phyloP scores from a whole-genome alignment of 2,113 vertebrate genomes.

The Ciconia boyciana region DNA sequence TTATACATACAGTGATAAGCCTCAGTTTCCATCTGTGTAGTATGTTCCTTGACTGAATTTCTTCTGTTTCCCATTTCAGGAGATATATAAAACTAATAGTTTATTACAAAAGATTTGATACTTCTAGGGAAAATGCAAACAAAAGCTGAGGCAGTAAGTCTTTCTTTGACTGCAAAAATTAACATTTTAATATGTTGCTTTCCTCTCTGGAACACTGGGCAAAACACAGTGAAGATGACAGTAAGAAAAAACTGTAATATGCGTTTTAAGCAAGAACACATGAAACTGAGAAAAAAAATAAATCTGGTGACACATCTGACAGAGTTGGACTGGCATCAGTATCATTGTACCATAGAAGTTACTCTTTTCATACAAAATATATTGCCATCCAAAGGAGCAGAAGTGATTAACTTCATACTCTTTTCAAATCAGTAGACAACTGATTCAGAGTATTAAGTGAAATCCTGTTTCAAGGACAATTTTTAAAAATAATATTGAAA shows the following conservation, averaged over 20 bases:
- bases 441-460: background rate
- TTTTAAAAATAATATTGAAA: background rate
- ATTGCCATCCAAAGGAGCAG: background rate
- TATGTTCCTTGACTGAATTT: background rate
- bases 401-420: slow-evolving; percentile 8
- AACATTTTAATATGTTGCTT: background rate
- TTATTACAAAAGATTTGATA: background rate
- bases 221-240: background rate
- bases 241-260: background rate
- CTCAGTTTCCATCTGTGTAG: background rate
- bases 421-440: background rate
- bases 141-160: background rate
- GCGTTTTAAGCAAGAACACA: background rate
- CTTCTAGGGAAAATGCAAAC: background rate
- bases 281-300: background rate
- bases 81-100: background rate
- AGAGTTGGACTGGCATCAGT: background rate
- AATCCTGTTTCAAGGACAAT: background rate
- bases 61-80: background rate
- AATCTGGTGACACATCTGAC: background rate
- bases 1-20: background rate
- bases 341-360: background rate
- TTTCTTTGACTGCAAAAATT: background rate
- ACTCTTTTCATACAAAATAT: background rate
- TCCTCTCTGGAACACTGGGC: background rate